Conservation (phyloP, 92 coral and sea anemone species). For the Bergia puertoricense region DNA sequence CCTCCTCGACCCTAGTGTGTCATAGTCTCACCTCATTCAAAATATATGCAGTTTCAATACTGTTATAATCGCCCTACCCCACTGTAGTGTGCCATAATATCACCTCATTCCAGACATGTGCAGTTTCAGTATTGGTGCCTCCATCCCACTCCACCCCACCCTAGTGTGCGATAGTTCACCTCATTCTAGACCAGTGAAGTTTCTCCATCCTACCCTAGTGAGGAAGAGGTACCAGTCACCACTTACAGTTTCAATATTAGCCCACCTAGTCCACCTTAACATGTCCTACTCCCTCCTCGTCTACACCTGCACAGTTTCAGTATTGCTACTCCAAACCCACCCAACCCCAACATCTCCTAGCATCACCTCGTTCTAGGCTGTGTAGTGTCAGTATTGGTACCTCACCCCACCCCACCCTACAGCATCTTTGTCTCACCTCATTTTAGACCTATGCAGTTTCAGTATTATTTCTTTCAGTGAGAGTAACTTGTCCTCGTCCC, state of each 20-base stretch:
- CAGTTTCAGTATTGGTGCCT: not conserved
- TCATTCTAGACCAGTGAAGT: no score
- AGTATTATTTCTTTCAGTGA: constrained; percentile 77
- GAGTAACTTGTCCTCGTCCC: constrained; percentile 89
- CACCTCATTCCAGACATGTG: constrained; percentile 61
- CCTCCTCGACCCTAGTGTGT: not conserved
- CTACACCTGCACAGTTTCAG: no score
- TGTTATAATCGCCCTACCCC: not conserved
- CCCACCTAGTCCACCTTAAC: no score
- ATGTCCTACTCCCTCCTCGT: no score
- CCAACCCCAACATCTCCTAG: no score
- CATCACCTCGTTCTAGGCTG: no score
- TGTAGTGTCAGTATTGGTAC: not conserved
- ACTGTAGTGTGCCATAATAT: not conserved
- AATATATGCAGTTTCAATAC: constrained; percentile 62
- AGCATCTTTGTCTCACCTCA: constrained; percentile 51
- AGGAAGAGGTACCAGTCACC: no score
- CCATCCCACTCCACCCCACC: no score
- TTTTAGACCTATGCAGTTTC: constrained; percentile 82
- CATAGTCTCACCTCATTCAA: constrained; percentile 39
- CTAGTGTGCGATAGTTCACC: not conserved
- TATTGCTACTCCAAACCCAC: no score
- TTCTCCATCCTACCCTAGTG: no score
- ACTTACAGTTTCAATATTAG: no score
- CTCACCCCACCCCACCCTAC: not conserved